Evolutionary conservation across 2,797 vertebrate genomes (phyloP), one percentile per base, ranked within the genome.

Genomic region (Furcifer pardalis): DNA sequence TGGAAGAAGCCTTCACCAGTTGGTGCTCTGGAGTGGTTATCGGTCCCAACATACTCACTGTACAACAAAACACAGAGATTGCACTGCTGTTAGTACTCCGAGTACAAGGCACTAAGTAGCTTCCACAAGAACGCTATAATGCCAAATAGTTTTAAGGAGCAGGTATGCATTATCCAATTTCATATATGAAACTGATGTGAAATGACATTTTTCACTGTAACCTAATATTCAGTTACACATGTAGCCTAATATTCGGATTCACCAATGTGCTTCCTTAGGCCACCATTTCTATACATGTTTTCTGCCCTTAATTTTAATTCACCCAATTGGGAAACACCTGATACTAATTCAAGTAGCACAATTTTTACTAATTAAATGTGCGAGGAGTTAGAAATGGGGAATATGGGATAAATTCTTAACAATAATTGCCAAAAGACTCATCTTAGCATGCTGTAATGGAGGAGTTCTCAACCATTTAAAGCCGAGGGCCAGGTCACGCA

Each of bases 21-120:
- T 99, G 98, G 86, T 98, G 97, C 74, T 99, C 98, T 0, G 99
- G 99, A 63, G 99, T 99, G 25, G 98, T 99, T 90, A 99, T 93
- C 0, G 98, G 98, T 7, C 98, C 99, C 79, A 99, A 93, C 74
- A 99, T 97, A 90, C 97, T 99, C 92, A 96, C 99, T 99, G 94
- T 88, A 94, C 75, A 30, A 90, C 35, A 95, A 9, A 86, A 68
- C 87, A 78, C 56, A 84, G 19, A 77, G 73, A 88, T 69, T 7
- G 12, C 19, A 63, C 13, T 62, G 32, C 9, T 15, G n/a, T 76
- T 60, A 60, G n/a, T 32, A 69, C 68, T 77, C 62, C 44, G 37
- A 68, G n/a, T 2, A 10, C 40, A 71, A 3, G 5, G 2, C 56
- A 35, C 46, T 19, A 76, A 81, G 27, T 60, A 76, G 27, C 10